These are phyloP conservation scores for Lasioglossum malachurum DNA, from an alignment of 2,888 invertebrate genomes.

Conservation along the genomic window DNA sequence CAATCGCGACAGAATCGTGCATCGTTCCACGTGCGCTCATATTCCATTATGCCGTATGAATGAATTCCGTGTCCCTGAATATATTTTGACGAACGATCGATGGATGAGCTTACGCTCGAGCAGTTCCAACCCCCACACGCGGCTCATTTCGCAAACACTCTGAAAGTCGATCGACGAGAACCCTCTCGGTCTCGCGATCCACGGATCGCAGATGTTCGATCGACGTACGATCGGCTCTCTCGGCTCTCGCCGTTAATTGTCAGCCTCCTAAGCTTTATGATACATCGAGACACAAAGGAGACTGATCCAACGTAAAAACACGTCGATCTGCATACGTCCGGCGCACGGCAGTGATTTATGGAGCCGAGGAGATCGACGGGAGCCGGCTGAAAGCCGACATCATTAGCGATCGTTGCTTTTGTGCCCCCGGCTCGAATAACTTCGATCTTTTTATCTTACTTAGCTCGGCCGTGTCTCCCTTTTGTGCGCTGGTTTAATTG, in stretches of 20 bases:
- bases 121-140: neutral
- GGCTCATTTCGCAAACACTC: slow-evolving; percentile 36
- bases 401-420: slow-evolving; percentile 66
- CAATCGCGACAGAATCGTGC: slow-evolving; percentile 43
- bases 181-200: neutral
- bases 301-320: slow-evolving; percentile 45
- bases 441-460: slow-evolving; percentile 50
- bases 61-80: slow-evolving; percentile 70
- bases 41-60: slow-evolving; percentile 74
- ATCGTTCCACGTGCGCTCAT: slow-evolving; percentile 49
- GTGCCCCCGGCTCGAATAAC: slow-evolving; percentile 47
- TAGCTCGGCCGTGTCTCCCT: slow-evolving; percentile 23
- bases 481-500: slow-evolving; percentile 36
- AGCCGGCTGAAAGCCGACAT: slow-evolving; percentile 35
- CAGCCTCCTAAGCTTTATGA: slow-evolving; percentile 35
- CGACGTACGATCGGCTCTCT: neutral
- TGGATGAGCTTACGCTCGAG: slow-evolving; percentile 58
- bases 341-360: slow-evolving; percentile 62
- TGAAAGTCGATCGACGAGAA: slow-evolving; percentile 3
- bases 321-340: slow-evolving; percentile 66
- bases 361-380: slow-evolving; percentile 45
- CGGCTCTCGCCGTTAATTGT: slow-evolving; percentile 34
- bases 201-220: slow-evolving; percentile 36
- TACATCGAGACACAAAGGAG: slow-evolving; percentile 44
- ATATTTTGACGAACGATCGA: slow-evolving; percentile 72